Evolutionary conservation across 2,888 invertebrate species (phyloP).

Genomic region (Ochropleura leucogaster): DNA sequence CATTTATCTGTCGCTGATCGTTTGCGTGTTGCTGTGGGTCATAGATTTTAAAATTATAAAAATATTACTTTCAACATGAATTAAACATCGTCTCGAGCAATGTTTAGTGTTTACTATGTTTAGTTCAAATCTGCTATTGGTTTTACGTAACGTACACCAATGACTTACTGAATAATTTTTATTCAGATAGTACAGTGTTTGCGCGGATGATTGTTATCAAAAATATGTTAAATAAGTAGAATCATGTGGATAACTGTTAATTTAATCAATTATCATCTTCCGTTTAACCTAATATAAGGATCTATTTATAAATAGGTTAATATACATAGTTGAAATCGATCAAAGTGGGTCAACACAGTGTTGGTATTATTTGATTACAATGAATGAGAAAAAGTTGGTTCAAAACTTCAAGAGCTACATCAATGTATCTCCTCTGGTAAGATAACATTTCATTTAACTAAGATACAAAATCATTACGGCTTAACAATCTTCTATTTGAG

Average conservation of each 20-base stretch:
- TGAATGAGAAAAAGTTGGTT: constrained; percentile 89
- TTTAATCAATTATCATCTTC: constrained; percentile 70
- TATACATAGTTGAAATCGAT: constrained; percentile 66
- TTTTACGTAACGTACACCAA: constrained; percentile 20
- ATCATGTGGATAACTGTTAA: constrained; percentile 82
- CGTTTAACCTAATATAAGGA: constrained; percentile 67
- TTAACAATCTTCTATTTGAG: neutral
- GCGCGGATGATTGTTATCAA: constrained; percentile 84
- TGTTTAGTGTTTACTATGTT: constrained; percentile 47
- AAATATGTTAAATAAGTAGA: constrained; percentile 76
- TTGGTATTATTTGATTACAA: constrained; percentile 80
- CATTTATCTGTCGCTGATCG: constrained; percentile 58
- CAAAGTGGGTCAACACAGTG: constrained; percentile 82
- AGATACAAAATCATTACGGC: neutral
- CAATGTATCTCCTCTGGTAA: constrained; percentile 85
- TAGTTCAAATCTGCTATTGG: constrained; percentile 30
- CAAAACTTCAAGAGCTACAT: constrained; percentile 91
- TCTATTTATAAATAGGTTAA: constrained; percentile 60
- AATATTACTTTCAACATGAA: constrained; percentile 54
- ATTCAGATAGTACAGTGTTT: constrained; percentile 75
- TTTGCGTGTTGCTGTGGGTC: constrained; percentile 72
- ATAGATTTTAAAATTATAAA: constrained; percentile 57
- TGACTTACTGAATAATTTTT: constrained; percentile 62
- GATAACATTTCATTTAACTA: neutral
- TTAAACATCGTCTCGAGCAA: constrained; percentile 47